Percentiles rank a stretch among this genome's conserved stretches.
Evolutionary conservation across 2,797 vertebrate species (phyloP).

Genomic region (Emys orbicularis): DNA sequence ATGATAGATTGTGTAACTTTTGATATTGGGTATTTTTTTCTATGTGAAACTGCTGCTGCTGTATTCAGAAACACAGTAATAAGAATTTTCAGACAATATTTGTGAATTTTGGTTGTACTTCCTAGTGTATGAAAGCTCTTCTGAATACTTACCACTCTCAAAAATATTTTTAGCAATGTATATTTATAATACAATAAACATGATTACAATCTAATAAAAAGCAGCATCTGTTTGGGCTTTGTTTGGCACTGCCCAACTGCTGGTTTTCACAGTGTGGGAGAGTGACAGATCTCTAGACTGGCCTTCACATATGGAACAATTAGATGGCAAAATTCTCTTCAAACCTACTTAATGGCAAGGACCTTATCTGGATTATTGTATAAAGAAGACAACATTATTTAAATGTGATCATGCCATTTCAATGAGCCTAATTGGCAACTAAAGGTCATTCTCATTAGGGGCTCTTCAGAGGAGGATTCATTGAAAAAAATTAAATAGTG

Average conservation of each 20-base stretch:
- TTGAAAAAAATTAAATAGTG: conserved; percentile 55
- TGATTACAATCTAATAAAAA: background rate
- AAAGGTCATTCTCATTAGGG: conserved; percentile 77
- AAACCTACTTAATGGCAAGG: conserved; percentile 18
- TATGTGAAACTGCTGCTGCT: background rate
- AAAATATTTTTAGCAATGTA: background rate
- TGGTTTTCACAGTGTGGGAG: conserved; percentile 6
- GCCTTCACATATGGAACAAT: conserved; percentile 10
- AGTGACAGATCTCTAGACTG: background rate
- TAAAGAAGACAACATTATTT: conserved; percentile 34
- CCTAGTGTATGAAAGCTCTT: background rate
- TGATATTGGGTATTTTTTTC: background rate
- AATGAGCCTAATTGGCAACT: conserved; percentile 69
- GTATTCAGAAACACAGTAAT: background rate
- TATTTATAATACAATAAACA: background rate
- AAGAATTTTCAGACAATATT: background rate
- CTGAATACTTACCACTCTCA: background rate
- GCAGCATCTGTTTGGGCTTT: background rate
- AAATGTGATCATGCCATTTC: conserved; percentile 33
- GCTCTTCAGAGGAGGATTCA: conserved; percentile 61
- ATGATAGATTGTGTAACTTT: background rate
- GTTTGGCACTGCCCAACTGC: background rate
- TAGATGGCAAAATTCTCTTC: conserved; percentile 37
- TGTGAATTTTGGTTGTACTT: background rate
- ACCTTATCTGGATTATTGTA: background rate